Percentiles rank a stretch among this genome's conserved stretches.
Conservation (phyloP, 2,113 vertebrate genomes). For the Tretioscincus oriximinensis region DNA sequence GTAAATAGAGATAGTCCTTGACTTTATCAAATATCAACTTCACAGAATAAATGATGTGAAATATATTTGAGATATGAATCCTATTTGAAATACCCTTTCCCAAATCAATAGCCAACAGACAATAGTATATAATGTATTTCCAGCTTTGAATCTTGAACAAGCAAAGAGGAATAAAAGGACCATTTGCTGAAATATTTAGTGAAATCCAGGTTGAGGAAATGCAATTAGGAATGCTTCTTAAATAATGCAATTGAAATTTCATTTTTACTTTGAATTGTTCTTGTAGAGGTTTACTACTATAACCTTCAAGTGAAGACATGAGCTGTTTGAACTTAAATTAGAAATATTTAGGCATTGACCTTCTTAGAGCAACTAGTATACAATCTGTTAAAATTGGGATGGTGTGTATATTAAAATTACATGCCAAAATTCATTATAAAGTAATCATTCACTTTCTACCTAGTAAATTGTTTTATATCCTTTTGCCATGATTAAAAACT, state of each 20-base stretch:
- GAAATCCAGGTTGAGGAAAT: neutral
- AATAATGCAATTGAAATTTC: neutral
- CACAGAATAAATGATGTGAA: neutral
- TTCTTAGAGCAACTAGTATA: neutral
- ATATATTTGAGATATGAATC: neutral
- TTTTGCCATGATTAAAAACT: slow-evolving; percentile 37
- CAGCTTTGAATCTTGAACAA: neutral
- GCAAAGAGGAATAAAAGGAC: neutral
- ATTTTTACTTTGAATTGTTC: neutral
- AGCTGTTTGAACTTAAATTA: neutral
- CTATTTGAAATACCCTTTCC: neutral
- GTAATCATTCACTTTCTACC: slow-evolving; percentile 31
- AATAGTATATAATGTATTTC: neutral
- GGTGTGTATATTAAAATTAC: slow-evolving; percentile 42
- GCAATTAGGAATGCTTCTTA: neutral
- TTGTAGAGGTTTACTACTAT: neutral
- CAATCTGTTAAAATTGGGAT: slow-evolving; percentile 19
- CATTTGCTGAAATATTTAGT: neutral
- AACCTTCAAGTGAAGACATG: neutral
- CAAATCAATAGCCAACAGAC: neutral
- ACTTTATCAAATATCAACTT: too few species aligned
- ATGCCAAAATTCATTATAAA: slow-evolving; percentile 44
- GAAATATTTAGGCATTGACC: neutral
- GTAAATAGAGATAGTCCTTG: too few species aligned
- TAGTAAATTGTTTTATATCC: slow-evolving; percentile 30